These are phyloP conservation scores for Genyomyrus donnyi DNA, from an alignment of 2,113 vertebrate species.

Conservation along the genomic window DNA sequence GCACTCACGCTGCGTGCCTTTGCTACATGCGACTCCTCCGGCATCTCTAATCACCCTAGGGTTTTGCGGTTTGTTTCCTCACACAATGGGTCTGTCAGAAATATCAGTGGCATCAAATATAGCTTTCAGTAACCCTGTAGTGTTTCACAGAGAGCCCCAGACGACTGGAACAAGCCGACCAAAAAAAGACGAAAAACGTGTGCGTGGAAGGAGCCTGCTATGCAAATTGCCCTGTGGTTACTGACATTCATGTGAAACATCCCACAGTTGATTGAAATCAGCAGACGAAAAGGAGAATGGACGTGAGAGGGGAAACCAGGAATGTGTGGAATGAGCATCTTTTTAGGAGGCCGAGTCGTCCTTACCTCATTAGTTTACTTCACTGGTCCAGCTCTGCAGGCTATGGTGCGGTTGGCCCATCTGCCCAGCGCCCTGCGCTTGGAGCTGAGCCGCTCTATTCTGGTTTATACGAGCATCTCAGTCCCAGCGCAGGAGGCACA, in stretches of 20 bases:
- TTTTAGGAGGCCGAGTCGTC: not conserved
- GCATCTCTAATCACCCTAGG: not conserved
- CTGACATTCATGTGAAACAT: slow-evolving; percentile 4
- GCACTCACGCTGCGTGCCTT: not conserved
- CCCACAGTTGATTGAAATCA: slow-evolving; percentile 16
- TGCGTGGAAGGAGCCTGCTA: not conserved
- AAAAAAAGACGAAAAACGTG: slow-evolving; percentile 16
- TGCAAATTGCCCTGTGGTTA: slow-evolving; percentile 14
- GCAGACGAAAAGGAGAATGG: not conserved
- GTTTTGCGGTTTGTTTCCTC: slow-evolving; percentile 9
- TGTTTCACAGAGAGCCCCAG: not conserved
- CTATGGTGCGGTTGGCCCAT: not conserved
- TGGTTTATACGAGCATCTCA: not conserved
- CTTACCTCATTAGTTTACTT: slow-evolving; percentile 23
- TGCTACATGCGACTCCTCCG: not conserved
- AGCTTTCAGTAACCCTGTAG: not conserved
- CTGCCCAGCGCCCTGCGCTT: not conserved
- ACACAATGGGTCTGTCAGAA: slow-evolving; percentile 8
- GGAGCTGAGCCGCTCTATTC: not conserved
- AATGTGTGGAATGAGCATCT: slow-evolving; percentile 28
- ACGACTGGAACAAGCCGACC: not conserved
- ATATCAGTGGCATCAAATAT: not conserved
- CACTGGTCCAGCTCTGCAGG: not conserved
- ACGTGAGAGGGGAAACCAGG: slow-evolving; percentile 28
- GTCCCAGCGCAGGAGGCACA: not conserved